A percentile compares a stretch with the other conserved stretches of the same genome.
Evolutionary conservation across 2,797 vertebrate species (phyloP).

Genomic region (Poecilia gillii): DNA sequence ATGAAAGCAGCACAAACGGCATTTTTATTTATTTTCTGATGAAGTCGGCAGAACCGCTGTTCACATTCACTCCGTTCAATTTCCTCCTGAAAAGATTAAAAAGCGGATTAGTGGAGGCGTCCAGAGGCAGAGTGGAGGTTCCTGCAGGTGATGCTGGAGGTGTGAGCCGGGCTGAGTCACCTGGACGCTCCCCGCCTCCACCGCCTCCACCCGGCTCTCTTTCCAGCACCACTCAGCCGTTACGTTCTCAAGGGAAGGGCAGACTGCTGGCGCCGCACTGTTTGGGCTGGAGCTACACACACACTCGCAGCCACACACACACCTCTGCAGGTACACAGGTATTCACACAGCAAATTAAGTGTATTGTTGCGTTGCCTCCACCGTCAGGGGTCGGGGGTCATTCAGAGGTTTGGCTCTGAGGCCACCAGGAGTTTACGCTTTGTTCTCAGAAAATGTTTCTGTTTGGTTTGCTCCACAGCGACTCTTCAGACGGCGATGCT

Average conservation of each 20-base stretch:
- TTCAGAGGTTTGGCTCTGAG: slow-evolving; percentile 55
- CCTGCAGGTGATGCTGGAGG: slow-evolving; percentile 1
- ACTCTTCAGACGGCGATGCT: too few species aligned
- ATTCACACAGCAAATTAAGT: slow-evolving; percentile 78
- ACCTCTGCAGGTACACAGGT: slow-evolving; percentile 55
- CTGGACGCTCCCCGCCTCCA: slow-evolving; percentile 1
- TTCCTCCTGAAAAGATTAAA: slow-evolving; percentile 70
- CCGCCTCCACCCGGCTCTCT: slow-evolving; percentile 50
- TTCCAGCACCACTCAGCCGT: slow-evolving; percentile 84
- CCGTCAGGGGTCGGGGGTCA: slow-evolving; percentile 53
- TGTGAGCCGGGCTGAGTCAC: slow-evolving; percentile 46
- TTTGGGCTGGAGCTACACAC: slow-evolving; percentile 71
- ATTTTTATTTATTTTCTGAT: slow-evolving; percentile 59
- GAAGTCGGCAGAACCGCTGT: slow-evolving; percentile 73
- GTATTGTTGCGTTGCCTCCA: slow-evolving; percentile 76
- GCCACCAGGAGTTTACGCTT: slow-evolving; percentile 43
- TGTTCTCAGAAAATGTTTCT: slow-evolving; percentile 5
- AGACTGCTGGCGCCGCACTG: slow-evolving; percentile 86
- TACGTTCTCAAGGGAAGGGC: slow-evolving; percentile 83
- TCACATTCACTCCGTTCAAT: slow-evolving; percentile 66
- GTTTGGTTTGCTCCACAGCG: not conserved
- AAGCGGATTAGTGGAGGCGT: slow-evolving; percentile 18
- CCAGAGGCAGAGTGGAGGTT: too few species aligned
- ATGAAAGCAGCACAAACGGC: slow-evolving; percentile 69
- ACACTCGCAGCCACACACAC: slow-evolving; percentile 18